phyloP scores from a whole-genome alignment of 1,140 invertebrate species.

The Idris sp. region DNA sequence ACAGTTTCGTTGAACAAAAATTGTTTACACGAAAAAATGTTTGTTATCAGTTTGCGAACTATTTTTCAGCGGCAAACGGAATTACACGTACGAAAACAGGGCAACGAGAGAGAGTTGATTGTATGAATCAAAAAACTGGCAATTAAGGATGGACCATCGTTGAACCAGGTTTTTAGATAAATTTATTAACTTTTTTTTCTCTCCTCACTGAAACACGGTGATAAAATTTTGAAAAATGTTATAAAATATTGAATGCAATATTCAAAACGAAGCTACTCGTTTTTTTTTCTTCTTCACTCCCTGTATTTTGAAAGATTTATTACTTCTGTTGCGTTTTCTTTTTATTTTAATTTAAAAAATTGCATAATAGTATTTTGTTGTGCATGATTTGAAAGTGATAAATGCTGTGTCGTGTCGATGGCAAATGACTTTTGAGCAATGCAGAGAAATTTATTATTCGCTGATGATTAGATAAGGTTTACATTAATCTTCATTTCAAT shows the following conservation, averaged over 20 bases:
- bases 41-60: constrained; percentile 23
- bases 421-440: no score
- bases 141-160: constrained; percentile 18
- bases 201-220: background rate
- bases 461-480: no score
- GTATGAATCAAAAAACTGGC: constrained; percentile 19
- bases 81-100: background rate
- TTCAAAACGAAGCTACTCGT: no score
- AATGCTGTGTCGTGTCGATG: no score
- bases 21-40: constrained; percentile 20
- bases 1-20: background rate
- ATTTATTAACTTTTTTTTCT: constrained; percentile 12
- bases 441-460: no score
- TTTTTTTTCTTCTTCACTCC: no score
- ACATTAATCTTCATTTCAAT: no score
- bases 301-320: no score
- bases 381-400: no score
- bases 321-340: no score
- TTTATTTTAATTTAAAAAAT: no score
- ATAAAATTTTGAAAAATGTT: background rate
- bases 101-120: constrained; percentile 2
- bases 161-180: constrained; percentile 9
- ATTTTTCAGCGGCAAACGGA: constrained; percentile 4
- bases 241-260: background rate
- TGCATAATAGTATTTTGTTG: no score